Conservation (phyloP, 2,797 vertebrate genomes). For the Basileuterus tristriatus region DNA sequence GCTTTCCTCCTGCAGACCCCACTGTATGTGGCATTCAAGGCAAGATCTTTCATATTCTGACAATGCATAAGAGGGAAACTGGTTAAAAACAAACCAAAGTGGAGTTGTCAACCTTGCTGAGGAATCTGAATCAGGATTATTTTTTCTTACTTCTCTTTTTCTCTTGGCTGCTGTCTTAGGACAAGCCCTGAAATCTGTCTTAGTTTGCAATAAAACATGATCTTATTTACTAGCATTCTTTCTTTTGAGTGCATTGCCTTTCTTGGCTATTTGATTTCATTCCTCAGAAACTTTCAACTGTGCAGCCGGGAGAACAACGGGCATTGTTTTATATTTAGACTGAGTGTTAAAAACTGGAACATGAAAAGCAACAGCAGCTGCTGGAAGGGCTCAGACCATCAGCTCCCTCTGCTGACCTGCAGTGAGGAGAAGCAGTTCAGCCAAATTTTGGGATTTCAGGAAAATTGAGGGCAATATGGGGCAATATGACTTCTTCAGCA, state of each 20-base stretch:
- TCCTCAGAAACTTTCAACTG: not conserved
- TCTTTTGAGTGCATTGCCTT: constrained; percentile 9
- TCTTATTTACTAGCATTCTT: not conserved
- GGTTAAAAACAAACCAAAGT: not conserved
- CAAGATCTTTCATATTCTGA: not conserved
- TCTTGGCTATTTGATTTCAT: constrained; percentile 7
- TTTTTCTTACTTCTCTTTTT: not conserved
- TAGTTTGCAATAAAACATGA: constrained; percentile 1
- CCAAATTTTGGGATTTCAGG: not conserved
- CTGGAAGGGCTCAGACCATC: constrained; percentile 27
- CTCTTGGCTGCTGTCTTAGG: not conserved
- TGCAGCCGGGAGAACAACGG: not conserved
- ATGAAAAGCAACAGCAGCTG: not conserved
- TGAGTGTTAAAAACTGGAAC: not conserved
- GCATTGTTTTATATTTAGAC: constrained; percentile 17
- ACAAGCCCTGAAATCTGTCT: not conserved
- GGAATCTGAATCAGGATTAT: not conserved
- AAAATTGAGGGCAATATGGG: not conserved
- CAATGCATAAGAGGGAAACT: not conserved
- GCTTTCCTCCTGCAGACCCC: not conserved
- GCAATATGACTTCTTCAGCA: not conserved
- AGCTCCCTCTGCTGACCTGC: constrained; percentile 62
- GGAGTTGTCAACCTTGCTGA: rapidly evolving
- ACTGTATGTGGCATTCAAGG: not conserved
- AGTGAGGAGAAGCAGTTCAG: not conserved